These are phyloP conservation scores for Riparia riparia DNA, from an alignment of 2,113 vertebrate genomes.

Conservation along the genomic window DNA sequence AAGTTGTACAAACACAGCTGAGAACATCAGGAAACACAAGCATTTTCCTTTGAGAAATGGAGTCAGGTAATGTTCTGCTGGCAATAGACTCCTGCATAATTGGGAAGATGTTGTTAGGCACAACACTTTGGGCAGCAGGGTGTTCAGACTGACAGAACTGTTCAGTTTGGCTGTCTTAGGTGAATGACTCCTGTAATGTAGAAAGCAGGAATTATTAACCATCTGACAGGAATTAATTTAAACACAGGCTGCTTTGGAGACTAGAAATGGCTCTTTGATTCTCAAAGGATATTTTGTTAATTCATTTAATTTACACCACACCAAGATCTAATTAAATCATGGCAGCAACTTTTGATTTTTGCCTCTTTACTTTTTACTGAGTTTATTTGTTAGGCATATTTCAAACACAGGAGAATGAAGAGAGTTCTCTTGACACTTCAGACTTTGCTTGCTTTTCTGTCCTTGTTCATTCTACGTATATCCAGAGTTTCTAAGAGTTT, in stretches of 20 bases:
- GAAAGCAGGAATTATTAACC: conserved; percentile 45
- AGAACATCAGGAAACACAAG: conserved; percentile 47
- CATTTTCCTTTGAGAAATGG: conserved; percentile 27
- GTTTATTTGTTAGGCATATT: neutral
- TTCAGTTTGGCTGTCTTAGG: neutral
- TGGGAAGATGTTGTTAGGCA: neutral
- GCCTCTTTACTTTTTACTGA: neutral
- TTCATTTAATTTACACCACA: neutral
- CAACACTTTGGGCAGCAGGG: conserved; percentile 7
- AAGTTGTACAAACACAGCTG: conserved; percentile 59
- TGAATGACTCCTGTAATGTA: neutral
- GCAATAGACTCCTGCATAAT: neutral
- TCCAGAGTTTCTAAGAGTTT: neutral
- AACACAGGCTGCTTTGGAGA: conserved; percentile 14
- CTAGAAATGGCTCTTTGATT: neutral
- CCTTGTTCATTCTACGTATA: neutral
- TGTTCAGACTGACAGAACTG: neutral
- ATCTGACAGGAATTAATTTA: conserved; percentile 56
- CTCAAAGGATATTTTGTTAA: neutral
- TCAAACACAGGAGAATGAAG: neutral
- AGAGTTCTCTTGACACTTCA: neutral
- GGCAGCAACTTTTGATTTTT: neutral
- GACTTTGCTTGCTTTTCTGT: neutral
- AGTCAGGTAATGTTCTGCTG: conserved; percentile 7
- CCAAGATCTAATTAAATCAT: neutral